Evolutionary conservation across 2,113 vertebrate species (phyloP), one percentile per base, ranked within the genome.

Genomic region (Stomatorhinus ivindoensis): DNA sequence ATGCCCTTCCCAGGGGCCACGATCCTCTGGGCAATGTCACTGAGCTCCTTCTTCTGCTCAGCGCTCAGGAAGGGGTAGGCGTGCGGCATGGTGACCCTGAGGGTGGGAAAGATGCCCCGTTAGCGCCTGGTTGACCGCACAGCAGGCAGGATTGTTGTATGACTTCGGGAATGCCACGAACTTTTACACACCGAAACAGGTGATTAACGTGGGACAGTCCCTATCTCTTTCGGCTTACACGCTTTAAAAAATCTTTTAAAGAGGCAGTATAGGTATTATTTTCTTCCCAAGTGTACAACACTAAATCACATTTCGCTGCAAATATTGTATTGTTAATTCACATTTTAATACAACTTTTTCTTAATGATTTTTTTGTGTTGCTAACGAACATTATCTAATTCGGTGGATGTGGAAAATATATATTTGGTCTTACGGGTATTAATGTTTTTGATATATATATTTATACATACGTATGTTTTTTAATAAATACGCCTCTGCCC

Each of bases 1-100:
- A 97, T 97, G 35, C 96, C 96, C 91, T 96, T 97, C 27, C 96
- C 96, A 0, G 94, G 91, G 3, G 95, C 94, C 6, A 96, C 95
- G 1, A 97, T 97, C 35, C 92, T 94, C 13, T 93, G 93, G 86
- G 96, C 96, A 0, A 95, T 96, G 7, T 95, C 92, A 17, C 92
- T 91, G 17, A 97, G 93, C 92, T 96, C 96, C 93, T 96, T 95
- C 95, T 96, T 97, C 93, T 97, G 95, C 93, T 96, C 96, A 0
- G 95, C 90, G 7, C 91, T 95, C 87, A 96, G 92, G 3, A 96
- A 96, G 47, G 95, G 93, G 89, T 93, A 93, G 58, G 91, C 93
- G 93, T 92, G 91, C 86, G 93, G 92, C 96, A 96, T 96, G 89
- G 46, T 92, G 65, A 44, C 85, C 89, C 86, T 91, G 85, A 42